A percentile compares a stretch with the other conserved stretches of the same genome.
These are phyloP conservation scores for Planiliza haematocheilus DNA, from an alignment of 2,113 vertebrate species.

Conservation along the genomic window DNA sequence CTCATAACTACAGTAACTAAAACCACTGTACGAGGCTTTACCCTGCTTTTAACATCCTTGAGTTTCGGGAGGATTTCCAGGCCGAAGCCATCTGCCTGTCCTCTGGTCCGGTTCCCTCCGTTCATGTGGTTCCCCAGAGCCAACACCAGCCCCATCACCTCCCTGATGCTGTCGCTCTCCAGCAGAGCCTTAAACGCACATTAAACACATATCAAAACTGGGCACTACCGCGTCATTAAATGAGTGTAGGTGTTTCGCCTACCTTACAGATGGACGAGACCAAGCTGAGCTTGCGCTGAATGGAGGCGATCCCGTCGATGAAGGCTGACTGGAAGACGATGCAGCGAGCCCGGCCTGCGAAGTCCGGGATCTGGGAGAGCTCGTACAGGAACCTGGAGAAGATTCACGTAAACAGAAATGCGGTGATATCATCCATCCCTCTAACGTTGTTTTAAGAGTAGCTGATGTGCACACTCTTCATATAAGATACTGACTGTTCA, in stretches of 20 bases:
- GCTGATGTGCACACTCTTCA: no score
- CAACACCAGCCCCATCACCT: constrained; percentile 92
- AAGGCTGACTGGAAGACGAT: constrained; percentile 94
- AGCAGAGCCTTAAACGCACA: constrained; percentile 85
- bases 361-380: constrained; percentile 95
- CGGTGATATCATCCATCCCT: neutral
- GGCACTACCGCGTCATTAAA: no score
- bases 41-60: constrained; percentile 97
- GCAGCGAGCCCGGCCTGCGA: constrained; percentile 89
- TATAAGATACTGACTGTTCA: constrained; percentile 90
- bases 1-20: neutral
- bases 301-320: constrained; percentile 85
- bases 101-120: constrained; percentile 91
- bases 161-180: constrained; percentile 85
- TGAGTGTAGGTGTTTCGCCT: neutral
- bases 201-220: neutral
- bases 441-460: neutral
- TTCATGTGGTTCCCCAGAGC: constrained; percentile 99
- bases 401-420: constrained; percentile 2
- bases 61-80: constrained; percentile 97
- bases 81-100: constrained; percentile 96
- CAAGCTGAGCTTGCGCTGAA: constrained; percentile 88
- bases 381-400: constrained; percentile 93
- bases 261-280: constrained; percentile 89
- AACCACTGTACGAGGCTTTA: constrained; percentile 57